Evolutionary conservation across 37 sponge, comb jelly and placozoan genomes (phyloP).

Genomic region (Geodia barretti): DNA sequence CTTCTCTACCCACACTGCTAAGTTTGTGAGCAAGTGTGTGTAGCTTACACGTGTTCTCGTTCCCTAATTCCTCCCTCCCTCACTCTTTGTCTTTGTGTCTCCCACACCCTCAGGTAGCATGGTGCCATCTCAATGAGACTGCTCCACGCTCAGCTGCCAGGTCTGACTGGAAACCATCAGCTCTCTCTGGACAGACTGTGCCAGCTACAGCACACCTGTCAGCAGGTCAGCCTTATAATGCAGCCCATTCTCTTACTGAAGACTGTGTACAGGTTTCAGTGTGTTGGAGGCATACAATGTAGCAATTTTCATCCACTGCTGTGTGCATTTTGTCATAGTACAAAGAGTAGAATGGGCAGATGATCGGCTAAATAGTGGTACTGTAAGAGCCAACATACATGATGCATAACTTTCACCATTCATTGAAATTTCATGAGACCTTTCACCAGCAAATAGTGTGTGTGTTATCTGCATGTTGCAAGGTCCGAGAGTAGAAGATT

Average conservation of each 20-base stretch:
- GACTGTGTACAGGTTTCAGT: conserved; percentile 49
- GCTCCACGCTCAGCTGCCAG: conserved; percentile 71
- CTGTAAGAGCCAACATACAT: too few relatives aligned
- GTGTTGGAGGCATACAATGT: conserved; percentile 43
- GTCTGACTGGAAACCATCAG: conserved; percentile 17
- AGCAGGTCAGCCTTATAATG: conserved; percentile 64
- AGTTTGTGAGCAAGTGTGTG: conserved; percentile 71
- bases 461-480: too few relatives aligned
- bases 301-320: conserved; percentile 39
- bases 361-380: too few relatives aligned
- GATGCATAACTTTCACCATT: too few relatives aligned
- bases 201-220: conserved; percentile 33
- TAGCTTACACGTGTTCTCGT: conserved; percentile 39
- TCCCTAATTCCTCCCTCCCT: background rate
- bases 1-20: background rate
- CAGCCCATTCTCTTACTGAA: conserved; percentile 30
- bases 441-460: too few relatives aligned
- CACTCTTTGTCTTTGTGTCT: background rate
- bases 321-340: too few relatives aligned
- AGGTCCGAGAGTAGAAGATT: too few relatives aligned
- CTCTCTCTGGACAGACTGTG: conserved; percentile 73
- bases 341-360: too few relatives aligned
- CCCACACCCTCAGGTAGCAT: conserved; percentile 56
- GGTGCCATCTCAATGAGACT: conserved; percentile 79
- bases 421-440: too few relatives aligned